phyloP scores from a whole-genome alignment of 2,888 invertebrate species.

The Cotesia congregata region DNA sequence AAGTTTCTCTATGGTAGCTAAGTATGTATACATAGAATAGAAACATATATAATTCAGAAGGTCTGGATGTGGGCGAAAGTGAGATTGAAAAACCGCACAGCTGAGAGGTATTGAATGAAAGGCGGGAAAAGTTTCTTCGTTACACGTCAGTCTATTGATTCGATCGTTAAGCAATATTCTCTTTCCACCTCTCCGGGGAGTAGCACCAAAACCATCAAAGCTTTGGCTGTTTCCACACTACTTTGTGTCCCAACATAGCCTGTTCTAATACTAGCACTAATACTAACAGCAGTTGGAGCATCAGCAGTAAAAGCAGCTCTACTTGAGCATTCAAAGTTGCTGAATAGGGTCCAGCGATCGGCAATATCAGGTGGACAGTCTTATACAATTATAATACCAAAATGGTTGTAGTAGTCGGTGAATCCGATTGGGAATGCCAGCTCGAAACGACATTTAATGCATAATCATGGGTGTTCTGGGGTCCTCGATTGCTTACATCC shows the following conservation, averaged over 20 bases:
- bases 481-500: constrained; percentile 36
- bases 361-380: constrained; percentile 19
- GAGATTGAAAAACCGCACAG: background rate
- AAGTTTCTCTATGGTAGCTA: background rate
- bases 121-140: constrained; percentile 26
- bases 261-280: background rate
- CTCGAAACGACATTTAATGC: constrained; percentile 38
- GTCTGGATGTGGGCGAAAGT: background rate
- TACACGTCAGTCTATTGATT: constrained; percentile 17
- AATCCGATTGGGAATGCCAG: constrained; percentile 30
- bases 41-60: background rate
- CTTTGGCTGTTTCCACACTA: background rate
- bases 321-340: constrained; percentile 32
- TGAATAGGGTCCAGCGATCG: constrained; percentile 13
- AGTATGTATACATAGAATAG: background rate
- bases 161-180: constrained; percentile 35
- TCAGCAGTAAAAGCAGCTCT: background rate
- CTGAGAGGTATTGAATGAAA: constrained; percentile 19
- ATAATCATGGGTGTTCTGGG: constrained; percentile 28
- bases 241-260: background rate
- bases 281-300: background rate
- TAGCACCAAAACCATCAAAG: background rate
- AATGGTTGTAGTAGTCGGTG: constrained; percentile 17
- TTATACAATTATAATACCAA: background rate
- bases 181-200: background rate